Conservation (phyloP, 2,797 vertebrate genomes). For the Chiroxiphia lanceolata region DNA sequence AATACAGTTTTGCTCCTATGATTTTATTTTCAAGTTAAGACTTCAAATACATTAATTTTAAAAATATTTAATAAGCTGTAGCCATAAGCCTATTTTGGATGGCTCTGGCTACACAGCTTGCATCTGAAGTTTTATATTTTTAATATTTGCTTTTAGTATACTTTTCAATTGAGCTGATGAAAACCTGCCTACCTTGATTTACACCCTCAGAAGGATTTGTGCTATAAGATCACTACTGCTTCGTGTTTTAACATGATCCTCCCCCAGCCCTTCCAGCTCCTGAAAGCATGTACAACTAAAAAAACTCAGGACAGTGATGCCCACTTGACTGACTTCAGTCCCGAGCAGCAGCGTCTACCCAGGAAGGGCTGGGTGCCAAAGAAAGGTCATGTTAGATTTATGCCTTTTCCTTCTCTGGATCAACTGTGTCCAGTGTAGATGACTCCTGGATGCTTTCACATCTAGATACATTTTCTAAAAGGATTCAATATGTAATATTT, state of each 20-base stretch:
- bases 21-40: slow-evolving; percentile 18
- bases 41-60: neutral
- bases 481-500: neutral
- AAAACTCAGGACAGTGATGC: neutral
- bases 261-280: neutral
- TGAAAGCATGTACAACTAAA: neutral
- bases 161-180: neutral
- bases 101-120: neutral
- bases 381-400: neutral
- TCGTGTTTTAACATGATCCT: neutral
- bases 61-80: neutral
- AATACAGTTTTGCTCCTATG: neutral
- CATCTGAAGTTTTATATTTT: neutral
- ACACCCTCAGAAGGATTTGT: neutral
- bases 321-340: neutral
- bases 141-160: neutral
- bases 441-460: neutral
- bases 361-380: neutral
- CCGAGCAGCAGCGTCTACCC: neutral
- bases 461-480: neutral
- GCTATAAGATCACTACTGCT: neutral
- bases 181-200: neutral
- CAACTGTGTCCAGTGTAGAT: neutral
- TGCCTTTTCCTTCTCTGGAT: neutral
- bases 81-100: neutral